These are phyloP conservation scores for Solea solea DNA, from an alignment of 2,113 vertebrate species.

Conservation along the genomic window DNA sequence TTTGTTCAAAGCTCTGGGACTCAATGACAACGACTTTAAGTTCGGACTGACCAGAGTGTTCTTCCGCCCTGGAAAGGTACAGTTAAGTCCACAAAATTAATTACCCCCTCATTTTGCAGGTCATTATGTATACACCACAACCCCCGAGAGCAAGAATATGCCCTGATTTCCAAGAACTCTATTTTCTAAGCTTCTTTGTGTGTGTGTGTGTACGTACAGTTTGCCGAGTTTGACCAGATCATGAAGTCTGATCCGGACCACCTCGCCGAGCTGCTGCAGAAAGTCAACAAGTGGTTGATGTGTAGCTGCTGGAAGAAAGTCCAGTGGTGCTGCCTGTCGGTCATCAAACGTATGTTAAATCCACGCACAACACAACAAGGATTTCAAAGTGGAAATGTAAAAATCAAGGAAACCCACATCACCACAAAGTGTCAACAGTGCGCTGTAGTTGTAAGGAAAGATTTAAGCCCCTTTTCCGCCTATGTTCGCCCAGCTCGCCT, in stretches of 20 bases:
- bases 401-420: not conserved
- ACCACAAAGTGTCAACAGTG: not conserved
- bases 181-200: conserved; percentile 4
- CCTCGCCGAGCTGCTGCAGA: conserved; percentile 91
- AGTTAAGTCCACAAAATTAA: not conserved
- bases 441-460: not conserved
- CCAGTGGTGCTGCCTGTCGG: conserved; percentile 95
- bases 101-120: not conserved
- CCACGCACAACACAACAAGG: not conserved
- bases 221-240: conserved; percentile 99
- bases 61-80: conserved; percentile 98
- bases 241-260: conserved; percentile 99
- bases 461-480: no score
- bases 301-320: conserved; percentile 98
- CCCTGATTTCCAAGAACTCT: not conserved
- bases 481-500: no score
- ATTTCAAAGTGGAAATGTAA: not conserved
- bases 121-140: not conserved
- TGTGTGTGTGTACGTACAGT: conserved; percentile 77
- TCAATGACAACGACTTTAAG: conserved; percentile 97
- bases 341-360: conserved; percentile 92
- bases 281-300: conserved; percentile 95
- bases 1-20: conserved; percentile 96
- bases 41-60: conserved; percentile 98
- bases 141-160: not conserved